phyloP scores from a whole-genome alignment of 2,888 invertebrate species.

The Acleris laterana region DNA sequence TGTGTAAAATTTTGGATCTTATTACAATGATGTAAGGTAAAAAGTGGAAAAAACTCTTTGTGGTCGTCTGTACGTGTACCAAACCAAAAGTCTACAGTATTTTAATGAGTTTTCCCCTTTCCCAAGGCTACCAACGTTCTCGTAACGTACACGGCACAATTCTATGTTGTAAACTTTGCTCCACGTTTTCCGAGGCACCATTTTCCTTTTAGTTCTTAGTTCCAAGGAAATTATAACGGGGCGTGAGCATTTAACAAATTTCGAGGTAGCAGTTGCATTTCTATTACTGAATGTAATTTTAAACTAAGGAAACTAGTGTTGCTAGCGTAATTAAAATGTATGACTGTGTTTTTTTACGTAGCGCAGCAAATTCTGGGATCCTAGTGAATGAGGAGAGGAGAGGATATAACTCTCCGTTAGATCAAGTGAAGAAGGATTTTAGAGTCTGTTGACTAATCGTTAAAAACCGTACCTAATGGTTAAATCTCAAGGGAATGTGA shows the following conservation, averaged over 20 bases:
- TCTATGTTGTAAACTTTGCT: not conserved
- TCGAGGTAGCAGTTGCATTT: not conserved
- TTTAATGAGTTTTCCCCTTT: not conserved
- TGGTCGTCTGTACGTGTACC: too few species aligned
- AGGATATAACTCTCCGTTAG: too few species aligned
- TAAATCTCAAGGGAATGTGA: too few species aligned
- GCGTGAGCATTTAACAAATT: slow-evolving; percentile 6
- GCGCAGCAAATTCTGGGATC: too few species aligned
- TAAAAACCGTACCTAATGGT: too few species aligned
- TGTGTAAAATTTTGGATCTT: too few species aligned
- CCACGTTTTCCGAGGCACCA: not conserved
- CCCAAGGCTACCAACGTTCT: not conserved
- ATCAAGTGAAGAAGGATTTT: too few species aligned
- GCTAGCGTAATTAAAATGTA: not conserved
- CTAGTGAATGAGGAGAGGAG: too few species aligned
- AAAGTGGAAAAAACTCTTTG: too few species aligned
- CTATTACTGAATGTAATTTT: not conserved
- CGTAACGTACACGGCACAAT: not conserved
- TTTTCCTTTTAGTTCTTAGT: slow-evolving; percentile 7
- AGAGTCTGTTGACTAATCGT: too few species aligned
- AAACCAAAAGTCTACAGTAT: not conserved
- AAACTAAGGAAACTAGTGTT: not conserved
- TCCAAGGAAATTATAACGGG: not conserved
- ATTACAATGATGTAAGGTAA: too few species aligned
- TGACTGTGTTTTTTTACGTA: too few species aligned